These are phyloP conservation scores for Drosophila kanekoi DNA, from an alignment of 2,888 invertebrate genomes.

Conservation along the genomic window DNA sequence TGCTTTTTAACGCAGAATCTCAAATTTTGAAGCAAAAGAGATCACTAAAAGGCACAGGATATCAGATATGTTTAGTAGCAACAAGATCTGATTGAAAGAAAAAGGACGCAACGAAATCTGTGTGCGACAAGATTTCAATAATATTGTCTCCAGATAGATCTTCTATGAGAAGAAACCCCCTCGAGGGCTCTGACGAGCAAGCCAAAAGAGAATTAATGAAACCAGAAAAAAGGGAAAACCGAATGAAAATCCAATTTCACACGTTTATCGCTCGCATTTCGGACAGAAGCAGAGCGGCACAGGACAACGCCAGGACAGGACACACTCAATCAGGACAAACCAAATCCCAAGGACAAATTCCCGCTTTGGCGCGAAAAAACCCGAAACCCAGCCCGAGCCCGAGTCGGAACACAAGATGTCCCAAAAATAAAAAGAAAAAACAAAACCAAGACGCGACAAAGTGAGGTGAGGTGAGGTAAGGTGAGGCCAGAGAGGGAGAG, in stretches of 20 bases:
- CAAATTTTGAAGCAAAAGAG: too few species aligned
- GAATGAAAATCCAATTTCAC: constrained; percentile 29
- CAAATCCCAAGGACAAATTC: constrained; percentile 17
- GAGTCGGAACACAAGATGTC: constrained; percentile 63
- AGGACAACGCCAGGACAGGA: neutral
- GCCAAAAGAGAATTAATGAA: too few species aligned
- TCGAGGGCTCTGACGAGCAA: too few species aligned
- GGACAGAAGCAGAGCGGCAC: constrained; percentile 35
- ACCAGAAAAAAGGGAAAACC: neutral
- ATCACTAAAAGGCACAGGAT: too few species aligned
- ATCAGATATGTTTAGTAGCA: too few species aligned
- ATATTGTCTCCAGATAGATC: neutral
- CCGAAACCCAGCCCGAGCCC: constrained; percentile 1
- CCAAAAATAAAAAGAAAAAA: constrained; percentile 21
- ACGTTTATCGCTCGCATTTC: constrained; percentile 15
- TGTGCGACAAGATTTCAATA: too few species aligned
- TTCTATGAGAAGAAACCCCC: too few species aligned
- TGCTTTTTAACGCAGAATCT: too few species aligned
- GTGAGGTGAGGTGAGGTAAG: constrained; percentile 9
- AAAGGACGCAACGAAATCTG: too few species aligned
- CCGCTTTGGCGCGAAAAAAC: constrained; percentile 65
- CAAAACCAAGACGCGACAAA: constrained; percentile 12
- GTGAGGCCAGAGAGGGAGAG: neutral
- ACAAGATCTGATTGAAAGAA: too few species aligned
- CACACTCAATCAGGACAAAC: constrained; percentile 8